phyloP scores from a whole-genome alignment of 2,113 vertebrate species.

The Stigmatopora nigra region DNA sequence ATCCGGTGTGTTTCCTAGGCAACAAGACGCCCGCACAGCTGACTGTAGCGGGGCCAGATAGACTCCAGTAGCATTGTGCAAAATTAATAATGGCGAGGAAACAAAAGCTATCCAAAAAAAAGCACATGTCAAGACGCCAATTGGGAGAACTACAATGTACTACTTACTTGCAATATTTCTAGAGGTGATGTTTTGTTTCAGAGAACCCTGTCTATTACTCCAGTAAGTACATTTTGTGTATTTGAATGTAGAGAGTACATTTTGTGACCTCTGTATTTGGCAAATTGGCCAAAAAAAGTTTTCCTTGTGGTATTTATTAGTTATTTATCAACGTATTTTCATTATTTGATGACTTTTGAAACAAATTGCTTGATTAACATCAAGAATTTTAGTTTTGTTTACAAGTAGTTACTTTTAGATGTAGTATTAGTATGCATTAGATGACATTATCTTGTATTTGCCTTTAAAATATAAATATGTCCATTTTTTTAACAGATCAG shows the following conservation, averaged over 20 bases:
- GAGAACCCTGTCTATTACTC: constrained; percentile 5
- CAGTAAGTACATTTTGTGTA: constrained; percentile 29
- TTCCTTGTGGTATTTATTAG: not conserved
- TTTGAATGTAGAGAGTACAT: not conserved
- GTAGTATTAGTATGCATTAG: not conserved
- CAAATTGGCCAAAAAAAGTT: not conserved
- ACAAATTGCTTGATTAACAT: not conserved
- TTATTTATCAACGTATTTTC: not conserved
- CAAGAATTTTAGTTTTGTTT: not conserved
- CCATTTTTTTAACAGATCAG: no score
- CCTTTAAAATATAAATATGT: no score
- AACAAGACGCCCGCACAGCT: constrained; percentile 33
- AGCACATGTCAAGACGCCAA: constrained; percentile 29
- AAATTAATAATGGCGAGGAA: constrained; percentile 54
- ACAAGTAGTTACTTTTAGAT: not conserved
- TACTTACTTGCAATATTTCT: constrained; percentile 2
- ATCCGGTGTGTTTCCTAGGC: constrained; percentile 30
- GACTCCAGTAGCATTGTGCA: constrained; percentile 30
- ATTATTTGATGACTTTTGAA: no score
- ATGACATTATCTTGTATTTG: not conserved
- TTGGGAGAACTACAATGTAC: not conserved
- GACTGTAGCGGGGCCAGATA: constrained; percentile 35
- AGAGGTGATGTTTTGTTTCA: constrained; percentile 5
- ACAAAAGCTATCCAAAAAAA: constrained; percentile 32
- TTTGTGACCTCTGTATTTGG: not conserved